phyloP scores from a whole-genome alignment of 2,888 invertebrate species.

The Hipparchia sbordonii region DNA sequence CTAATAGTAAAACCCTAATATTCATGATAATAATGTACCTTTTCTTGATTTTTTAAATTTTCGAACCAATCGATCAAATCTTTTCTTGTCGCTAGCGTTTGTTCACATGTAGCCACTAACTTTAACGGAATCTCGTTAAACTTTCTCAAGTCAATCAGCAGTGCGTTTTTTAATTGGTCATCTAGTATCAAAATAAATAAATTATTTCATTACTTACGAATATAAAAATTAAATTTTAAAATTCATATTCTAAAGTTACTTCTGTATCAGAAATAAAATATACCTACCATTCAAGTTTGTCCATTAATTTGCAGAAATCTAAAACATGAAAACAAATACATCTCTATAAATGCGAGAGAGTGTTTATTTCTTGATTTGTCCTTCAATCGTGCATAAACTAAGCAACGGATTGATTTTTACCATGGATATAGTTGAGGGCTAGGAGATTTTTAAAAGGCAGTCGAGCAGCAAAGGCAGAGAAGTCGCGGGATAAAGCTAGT shows the following conservation, averaged over 20 bases:
- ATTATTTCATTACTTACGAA: not conserved
- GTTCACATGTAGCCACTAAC: constrained; percentile 64
- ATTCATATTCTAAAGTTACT: not conserved
- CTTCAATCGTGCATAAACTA: too few relatives aligned
- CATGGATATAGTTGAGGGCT: too few relatives aligned
- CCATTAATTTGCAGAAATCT: too few relatives aligned
- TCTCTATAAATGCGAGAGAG: too few relatives aligned
- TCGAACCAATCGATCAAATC: constrained; percentile 71
- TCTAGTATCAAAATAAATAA: constrained; percentile 29
- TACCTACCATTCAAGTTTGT: too few relatives aligned
- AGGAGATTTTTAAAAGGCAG: not conserved
- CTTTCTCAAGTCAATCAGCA: constrained; percentile 56
- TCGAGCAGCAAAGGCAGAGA: too few relatives aligned
- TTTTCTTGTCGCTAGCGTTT: constrained; percentile 61
- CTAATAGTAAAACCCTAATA: not conserved
- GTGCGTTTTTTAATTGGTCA: constrained; percentile 37
- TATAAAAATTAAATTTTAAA: not conserved
- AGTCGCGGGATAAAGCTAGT: too few relatives aligned
- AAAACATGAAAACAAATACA: too few relatives aligned
- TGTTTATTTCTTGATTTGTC: too few relatives aligned
- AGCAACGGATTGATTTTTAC: too few relatives aligned
- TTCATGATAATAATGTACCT: constrained; percentile 45
- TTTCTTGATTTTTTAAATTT: constrained; percentile 54
- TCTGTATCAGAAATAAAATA: too few relatives aligned
- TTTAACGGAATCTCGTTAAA: constrained; percentile 62